Percentiles rank a stretch among this genome's conserved stretches.
These are phyloP conservation scores for Struthio camelus DNA, from an alignment of 2,113 vertebrate genomes.

Conservation along the genomic window DNA sequence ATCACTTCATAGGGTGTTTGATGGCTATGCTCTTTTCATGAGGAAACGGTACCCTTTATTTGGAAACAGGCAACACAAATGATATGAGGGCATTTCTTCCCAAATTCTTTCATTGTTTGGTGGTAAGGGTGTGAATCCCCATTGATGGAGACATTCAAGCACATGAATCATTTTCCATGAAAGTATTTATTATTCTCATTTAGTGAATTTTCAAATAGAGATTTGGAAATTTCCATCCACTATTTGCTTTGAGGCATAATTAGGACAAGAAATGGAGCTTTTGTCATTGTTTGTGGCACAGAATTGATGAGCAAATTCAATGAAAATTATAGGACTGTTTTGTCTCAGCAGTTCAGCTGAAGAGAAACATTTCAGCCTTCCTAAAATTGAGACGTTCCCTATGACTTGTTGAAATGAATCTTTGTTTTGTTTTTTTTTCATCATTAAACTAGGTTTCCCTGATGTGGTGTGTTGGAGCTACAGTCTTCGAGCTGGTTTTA, in stretches of 20 bases:
- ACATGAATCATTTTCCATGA: not conserved
- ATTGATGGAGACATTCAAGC: not conserved
- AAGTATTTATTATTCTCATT: not conserved
- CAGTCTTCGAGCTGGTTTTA: not conserved
- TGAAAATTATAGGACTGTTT: not conserved
- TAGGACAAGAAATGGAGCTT: not conserved
- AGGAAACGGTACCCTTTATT: not conserved
- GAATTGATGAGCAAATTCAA: not conserved
- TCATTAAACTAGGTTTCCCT: not conserved
- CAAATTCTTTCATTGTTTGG: not conserved
- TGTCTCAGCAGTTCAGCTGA: not conserved
- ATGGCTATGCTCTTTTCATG: not conserved
- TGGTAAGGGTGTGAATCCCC: not conserved
- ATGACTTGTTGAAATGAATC: not conserved
- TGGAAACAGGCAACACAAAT: not conserved
- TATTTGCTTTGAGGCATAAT: not conserved
- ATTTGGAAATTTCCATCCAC: not conserved
- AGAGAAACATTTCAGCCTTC: not conserved
- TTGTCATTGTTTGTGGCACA: not conserved
- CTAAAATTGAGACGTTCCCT: not conserved
- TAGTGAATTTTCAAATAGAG: not conserved
- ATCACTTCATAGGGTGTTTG: not conserved
- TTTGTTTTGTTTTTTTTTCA: not conserved
- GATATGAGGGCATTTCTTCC: not conserved
- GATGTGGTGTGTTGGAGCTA: not conserved